phyloP scores from a whole-genome alignment of 2,113 vertebrate genomes.

The Larimichthys crocea region DNA sequence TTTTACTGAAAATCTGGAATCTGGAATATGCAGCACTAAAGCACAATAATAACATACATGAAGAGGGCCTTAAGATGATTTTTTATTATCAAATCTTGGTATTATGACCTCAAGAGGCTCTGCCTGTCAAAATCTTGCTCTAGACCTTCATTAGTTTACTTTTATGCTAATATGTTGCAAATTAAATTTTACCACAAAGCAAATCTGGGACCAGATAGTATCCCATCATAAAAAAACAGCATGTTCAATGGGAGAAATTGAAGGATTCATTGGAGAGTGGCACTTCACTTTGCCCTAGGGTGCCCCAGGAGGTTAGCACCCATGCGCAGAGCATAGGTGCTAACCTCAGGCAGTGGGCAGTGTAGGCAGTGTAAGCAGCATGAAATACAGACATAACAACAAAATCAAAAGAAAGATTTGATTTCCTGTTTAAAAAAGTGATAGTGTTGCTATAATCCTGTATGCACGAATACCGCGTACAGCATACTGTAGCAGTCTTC shows the following conservation, averaged over 20 bases:
- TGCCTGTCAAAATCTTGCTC: background rate
- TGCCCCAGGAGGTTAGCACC: background rate
- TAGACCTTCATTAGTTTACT: background rate
- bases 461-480: background rate
- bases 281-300: background rate
- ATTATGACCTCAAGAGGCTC: background rate
- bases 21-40: background rate
- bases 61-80: background rate
- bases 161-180: background rate
- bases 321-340: background rate
- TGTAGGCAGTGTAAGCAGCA: background rate
- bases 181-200: conserved; percentile 1
- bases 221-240: background rate
- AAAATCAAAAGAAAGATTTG: background rate
- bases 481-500: background rate
- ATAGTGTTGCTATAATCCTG: background rate
- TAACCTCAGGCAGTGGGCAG: too few species aligned
- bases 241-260: background rate
- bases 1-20: background rate
- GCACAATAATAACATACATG: background rate
- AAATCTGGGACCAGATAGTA: background rate
- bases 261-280: background rate
- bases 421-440: background rate
- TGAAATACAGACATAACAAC: background rate
- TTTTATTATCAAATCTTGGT: background rate